Evolutionary conservation across 2,888 invertebrate genomes (phyloP).

Genomic region (Rotaria macrura): DNA sequence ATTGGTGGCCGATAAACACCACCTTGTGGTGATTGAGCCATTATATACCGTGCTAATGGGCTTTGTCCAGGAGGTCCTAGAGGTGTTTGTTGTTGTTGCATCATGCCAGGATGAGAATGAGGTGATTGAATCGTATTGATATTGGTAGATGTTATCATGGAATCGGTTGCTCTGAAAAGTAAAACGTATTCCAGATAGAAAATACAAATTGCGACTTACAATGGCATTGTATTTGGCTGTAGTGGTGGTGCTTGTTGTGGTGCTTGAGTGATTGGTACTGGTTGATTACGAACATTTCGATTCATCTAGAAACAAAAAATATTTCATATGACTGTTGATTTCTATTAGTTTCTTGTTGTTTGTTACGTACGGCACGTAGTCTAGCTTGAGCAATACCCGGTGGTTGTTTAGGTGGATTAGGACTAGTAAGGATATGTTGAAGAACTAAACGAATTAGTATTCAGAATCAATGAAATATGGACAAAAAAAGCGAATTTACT

Average conservation of each 20-base stretch:
- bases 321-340: neutral
- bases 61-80: neutral
- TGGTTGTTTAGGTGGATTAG: conserved; percentile 2
- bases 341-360: neutral
- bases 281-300: neutral
- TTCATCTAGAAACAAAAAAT: neutral
- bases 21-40: neutral
- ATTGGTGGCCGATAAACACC: neutral
- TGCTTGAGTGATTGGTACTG: neutral
- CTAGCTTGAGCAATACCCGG: neutral
- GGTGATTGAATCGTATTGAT: neutral
- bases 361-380: neutral
- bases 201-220: neutral
- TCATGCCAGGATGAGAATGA: neutral
- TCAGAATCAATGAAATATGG: no score
- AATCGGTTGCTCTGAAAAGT: neutral
- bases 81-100: neutral
- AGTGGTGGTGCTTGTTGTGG: neutral
- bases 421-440: neutral
- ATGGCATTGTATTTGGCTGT: neutral
- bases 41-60: conserved; percentile 19
- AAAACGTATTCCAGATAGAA: neutral
- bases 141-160: neutral
- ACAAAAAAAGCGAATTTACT: neutral
- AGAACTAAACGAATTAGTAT: neutral